Base-by-base conservation (phyloP, 2,113 vertebrate species). In the Tupaia chinensis region DNA sequence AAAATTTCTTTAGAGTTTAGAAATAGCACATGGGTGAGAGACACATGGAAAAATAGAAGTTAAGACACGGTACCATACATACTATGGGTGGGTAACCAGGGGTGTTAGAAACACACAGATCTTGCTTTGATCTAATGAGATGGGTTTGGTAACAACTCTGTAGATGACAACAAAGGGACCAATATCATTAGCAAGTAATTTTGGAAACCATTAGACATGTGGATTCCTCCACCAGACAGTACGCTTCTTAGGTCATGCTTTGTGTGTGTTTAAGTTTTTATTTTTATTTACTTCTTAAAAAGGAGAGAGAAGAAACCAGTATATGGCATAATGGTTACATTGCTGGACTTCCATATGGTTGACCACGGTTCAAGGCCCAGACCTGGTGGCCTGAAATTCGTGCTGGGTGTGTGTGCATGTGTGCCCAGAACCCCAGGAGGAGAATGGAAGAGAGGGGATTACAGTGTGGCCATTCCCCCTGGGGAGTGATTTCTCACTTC, bases 41-140 rank as follows among this genome's bases (percentile, higher is more conserved):
- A 91, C 32, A 76, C 9, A 60, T 9, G 19, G 32, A 16, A 90
- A 94, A 88, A 34, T 93, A 65, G 44, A 91, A 90, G 91, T 87
- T 81, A 94, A 94, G 53, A 76, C 56, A 34, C 27, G 68, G 66
- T 44, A 68, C 9, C 10, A 2, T 69, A 80, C 83, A 32, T 76
- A 72, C 9, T 32, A 12, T 23, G 10, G 65, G 10, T n/a, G n/a
- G 3, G 12, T 73, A 76, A 16, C 78, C 73, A 34, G 5, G 69
- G 34, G 5, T 87, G 2, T 65, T 80, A 80, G 66, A 90, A 95
- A 90, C 3, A 29, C 29, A 54, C 3, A 23, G 74, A 81, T 9
- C 34, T 63, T 95, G 23, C 68, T 16, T 87, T 94, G 54, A 60
- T 65, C 60, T 79, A 93, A 70, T 74, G 9, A n/a, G 32, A 76